Conservation (phyloP, 2,797 vertebrate species). For the Mus minutoides region DNA sequence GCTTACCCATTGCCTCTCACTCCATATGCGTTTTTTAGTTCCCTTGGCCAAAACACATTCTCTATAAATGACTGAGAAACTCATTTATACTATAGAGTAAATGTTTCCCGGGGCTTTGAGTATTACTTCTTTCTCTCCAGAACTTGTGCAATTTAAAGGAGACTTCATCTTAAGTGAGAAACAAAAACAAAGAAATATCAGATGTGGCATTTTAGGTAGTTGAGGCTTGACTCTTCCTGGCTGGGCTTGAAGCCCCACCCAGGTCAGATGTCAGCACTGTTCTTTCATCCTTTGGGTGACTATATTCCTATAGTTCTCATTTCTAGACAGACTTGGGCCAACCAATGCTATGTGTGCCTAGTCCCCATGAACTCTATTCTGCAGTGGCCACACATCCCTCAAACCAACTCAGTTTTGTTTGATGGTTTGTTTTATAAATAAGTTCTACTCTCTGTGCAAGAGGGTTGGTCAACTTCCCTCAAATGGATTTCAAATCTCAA, state of each 20-base stretch:
- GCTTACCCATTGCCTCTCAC: slow-evolving; percentile 75
- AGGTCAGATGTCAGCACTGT: background rate
- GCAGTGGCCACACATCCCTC: background rate
- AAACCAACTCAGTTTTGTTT: background rate
- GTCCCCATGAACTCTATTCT: background rate
- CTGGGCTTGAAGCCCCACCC: background rate
- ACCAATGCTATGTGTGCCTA: background rate
- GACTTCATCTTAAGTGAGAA: slow-evolving; percentile 7
- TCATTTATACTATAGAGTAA: slow-evolving; percentile 60
- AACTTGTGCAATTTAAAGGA: slow-evolving; percentile 62
- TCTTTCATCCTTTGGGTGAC: background rate
- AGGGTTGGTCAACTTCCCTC: background rate
- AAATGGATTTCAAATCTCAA: background rate
- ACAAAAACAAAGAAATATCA: background rate
- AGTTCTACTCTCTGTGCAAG: background rate
- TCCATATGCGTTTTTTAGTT: slow-evolving; percentile 77
- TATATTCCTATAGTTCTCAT: background rate
- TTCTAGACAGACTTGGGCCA: background rate
- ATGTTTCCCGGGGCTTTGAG: slow-evolving; percentile 37
- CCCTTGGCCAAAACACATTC: slow-evolving; percentile 65
- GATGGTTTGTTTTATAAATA: background rate
- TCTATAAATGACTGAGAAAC: slow-evolving; percentile 67
- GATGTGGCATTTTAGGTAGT: background rate
- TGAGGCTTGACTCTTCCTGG: background rate
- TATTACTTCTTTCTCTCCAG: slow-evolving; percentile 42